Evolutionary conservation across 2,113 vertebrate genomes (phyloP), one percentile per base, ranked within the genome.

Genomic region (Drymodes brunneopygia): DNA sequence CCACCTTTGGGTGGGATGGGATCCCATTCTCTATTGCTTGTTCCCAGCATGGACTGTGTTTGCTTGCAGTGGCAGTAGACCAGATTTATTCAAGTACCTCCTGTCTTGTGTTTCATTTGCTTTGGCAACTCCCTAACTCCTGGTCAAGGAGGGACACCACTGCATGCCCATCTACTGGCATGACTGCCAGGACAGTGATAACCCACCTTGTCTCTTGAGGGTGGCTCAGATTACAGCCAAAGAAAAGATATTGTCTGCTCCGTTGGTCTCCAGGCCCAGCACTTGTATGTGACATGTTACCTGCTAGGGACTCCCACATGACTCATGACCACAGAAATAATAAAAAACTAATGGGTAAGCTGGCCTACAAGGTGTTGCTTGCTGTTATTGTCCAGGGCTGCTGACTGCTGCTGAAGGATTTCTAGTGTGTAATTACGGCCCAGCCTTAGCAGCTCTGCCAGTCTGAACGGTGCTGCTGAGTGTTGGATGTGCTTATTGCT

Each of bases 241-340:
- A 91, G 36, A 65, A 67, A 58, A 86, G 13, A 40, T 58, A 27
- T 51, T 35, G 3, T 74, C 69, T 33, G n/a, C 60, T 54, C 27
- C 0, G 0, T 47, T 60, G 56, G 42, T 91, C 35, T 81, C 53
- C 78, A 48, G 70, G 51, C 22, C 44, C 31, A 64, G 18, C 17
- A 36, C 8, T 64, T 80, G 5, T 14, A 38, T 53, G 69, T 50
- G 70, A 65, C 42, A 62, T 2, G 24, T 84, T 89, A 57, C 61
- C 70, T 91, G 51, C 69, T 54, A 47, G 51, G 38, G 89, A 66
- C 56, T 91, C 73, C 78, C 40, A 21, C 69, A 27, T 81, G 87
- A 92, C 57, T 91, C 84, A 81, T n/a, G 57, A 75, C 70, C 61
- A 44, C 65, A 67, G 67, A 71, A 78, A 67, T 24, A 91, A 91